Base-by-base conservation (phyloP, 2,113 vertebrate genomes). In the Spea multiplicata region DNA sequence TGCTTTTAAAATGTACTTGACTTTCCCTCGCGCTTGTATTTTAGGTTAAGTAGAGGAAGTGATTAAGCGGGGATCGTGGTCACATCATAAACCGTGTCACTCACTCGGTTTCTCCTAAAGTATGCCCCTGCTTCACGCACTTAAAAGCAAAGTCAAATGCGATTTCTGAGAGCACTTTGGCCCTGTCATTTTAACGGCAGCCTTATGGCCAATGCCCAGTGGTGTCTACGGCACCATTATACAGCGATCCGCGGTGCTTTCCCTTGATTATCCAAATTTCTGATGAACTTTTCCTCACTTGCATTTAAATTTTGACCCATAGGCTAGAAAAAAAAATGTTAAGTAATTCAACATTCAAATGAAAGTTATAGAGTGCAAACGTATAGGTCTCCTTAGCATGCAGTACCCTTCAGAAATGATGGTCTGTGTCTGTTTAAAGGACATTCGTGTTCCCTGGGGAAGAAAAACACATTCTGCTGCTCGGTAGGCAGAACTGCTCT, bases 161-260 rank as follows among this genome's bases (percentile, higher is more conserved):
- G 84, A 87, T 85, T 86, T 85, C 89, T 87, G 82, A 87, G 87
- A 90, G 88, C 84, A 85, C 84, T 81, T 82, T 61, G 44, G 71
- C 70, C 87, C 87, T 87, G 80, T 52, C 83, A 88, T 84, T 86
- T 80, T 83, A 80, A 76, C 77, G 74, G 78, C 85, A 84, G 83
- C 81, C 69, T 84, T 3, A 7, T 84, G 87, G 84, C 83, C 80
- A 62, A 0, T 4, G 81, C 86, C 86, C 87, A 84, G 77, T 73
- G 78, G 67, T 17, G 74, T 75, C 77, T 78, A 71, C 67, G 44
- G 80, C 50, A 83, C 80, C 78, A 0, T 13, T 55, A 30, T 3
- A 0, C 8, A 75, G 80, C 74, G 30, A 4, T 80, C 84, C 82
- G 69, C 76, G 78, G 14, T 71, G 66, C 81, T 65, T 73, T 83